A percentile compares a stretch with the other conserved stretches of the same genome.
phyloP scores from a whole-genome alignment of 2,113 vertebrate genomes.

The Anhinga rufa region DNA sequence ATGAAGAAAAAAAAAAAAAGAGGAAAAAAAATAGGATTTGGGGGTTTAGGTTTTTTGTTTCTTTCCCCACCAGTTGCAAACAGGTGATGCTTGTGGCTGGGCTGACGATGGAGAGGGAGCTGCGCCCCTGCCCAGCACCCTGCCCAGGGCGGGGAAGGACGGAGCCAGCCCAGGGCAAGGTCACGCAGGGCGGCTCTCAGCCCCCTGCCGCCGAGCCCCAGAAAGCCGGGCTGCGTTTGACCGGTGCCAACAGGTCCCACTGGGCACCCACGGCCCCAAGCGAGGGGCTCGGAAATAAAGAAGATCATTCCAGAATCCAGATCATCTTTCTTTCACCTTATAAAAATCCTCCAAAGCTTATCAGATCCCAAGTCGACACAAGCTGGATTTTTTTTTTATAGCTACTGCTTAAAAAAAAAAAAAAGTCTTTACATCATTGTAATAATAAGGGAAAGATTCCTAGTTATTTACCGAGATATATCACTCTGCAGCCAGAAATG shows the following conservation, averaged over 20 bases:
- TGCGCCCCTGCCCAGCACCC: not conserved
- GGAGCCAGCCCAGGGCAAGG: not conserved
- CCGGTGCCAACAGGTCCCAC: rapidly evolving
- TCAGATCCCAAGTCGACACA: not conserved
- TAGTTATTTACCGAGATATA: not conserved
- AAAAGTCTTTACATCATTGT: not conserved
- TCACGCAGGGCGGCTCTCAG: not conserved
- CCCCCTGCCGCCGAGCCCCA: not conserved
- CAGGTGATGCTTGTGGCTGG: not conserved
- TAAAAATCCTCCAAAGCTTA: not conserved
- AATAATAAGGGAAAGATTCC: not conserved
- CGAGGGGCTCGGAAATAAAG: not conserved
- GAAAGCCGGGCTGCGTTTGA: not conserved
- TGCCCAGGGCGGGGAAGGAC: not conserved
- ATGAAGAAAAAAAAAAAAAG: not conserved
- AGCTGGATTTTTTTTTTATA: not conserved
- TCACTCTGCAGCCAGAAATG: not conserved
- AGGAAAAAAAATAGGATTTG: not conserved
- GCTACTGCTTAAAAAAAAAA: not conserved
- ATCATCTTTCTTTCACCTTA: not conserved
- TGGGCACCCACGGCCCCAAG: not conserved
- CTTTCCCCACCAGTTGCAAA: not conserved
- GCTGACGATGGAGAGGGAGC: not conserved
- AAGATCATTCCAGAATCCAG: not conserved
- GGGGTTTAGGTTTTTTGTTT: not conserved